A percentile compares a stretch with the other conserved stretches of the same genome.
phyloP scores from a whole-genome alignment of 2,113 vertebrate genomes.

The Todiramphus saurophagus region DNA sequence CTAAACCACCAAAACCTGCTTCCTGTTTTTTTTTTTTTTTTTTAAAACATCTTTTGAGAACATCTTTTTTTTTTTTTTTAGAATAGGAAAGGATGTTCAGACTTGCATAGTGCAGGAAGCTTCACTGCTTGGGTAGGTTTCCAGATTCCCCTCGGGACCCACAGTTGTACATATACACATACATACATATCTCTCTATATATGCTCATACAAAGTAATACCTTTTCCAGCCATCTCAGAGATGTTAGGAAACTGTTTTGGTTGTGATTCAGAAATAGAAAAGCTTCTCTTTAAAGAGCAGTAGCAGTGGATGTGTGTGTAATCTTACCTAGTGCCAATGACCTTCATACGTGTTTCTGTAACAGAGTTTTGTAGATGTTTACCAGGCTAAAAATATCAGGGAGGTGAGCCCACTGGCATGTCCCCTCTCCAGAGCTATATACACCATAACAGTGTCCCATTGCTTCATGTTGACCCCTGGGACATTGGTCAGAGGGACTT shows the following conservation, averaged over 20 bases:
- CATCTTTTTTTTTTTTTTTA: not conserved
- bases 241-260: not conserved
- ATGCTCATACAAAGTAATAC: not conserved
- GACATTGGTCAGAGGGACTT: not conserved
- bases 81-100: not conserved
- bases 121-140: not conserved
- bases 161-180: not conserved
- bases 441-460: not conserved
- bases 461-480: not conserved
- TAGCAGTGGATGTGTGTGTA: not conserved
- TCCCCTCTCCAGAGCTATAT: not conserved
- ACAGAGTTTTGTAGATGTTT: not conserved
- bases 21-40: not conserved
- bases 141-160: not conserved
- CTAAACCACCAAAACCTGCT: not conserved
- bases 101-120: not conserved
- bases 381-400: not conserved
- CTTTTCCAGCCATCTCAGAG: not conserved
- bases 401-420: accelerated
- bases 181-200: not conserved
- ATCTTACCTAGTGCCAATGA: not conserved
- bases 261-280: not conserved
- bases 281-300: not conserved
- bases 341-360: not conserved
- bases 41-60: not conserved